Base-by-base conservation (phyloP, 2,888 invertebrate genomes). In the Muscina levida region DNA sequence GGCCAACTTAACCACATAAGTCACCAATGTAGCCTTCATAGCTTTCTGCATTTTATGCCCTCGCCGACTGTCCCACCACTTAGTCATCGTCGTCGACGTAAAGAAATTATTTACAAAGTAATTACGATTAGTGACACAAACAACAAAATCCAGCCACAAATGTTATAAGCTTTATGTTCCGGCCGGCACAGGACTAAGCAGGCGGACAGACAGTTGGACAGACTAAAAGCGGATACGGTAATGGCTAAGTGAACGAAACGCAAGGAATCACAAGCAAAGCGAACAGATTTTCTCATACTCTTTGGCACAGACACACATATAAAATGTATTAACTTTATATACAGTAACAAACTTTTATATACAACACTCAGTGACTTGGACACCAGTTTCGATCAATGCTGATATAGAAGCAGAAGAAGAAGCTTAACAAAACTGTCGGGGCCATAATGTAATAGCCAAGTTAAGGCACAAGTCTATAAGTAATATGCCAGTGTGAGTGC, bases 31-130 rank as follows among this genome's bases (percentile, higher is more conserved):
- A n/a, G n/a, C 19, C 19, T 19, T 4, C 15, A 17, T 48, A 17
- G 17, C 48, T 46, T 53, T 53, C 53, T 53, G 53, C 24, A 53
- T 10, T 53, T 53, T 53, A 53, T 53, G 53, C 13, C 51, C 53
- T 53, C 53, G 1, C 10, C n/a, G n/a, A n/a, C n/a, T 46, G 17
- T 5, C 44, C 44, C 46, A 15, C 4, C 44, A 4, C 24, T 13
- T 39, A 24, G 13, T 4, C 17, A 17, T 13, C 13, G 13, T 42
- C 13, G 46, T 22, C 39, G 22, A 22, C 51, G 56, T 71, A 71
- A 70, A 66, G 68, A 82, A 85, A 86, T 84, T 86, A 86, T 86
- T 85, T 85, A 85, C 84, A 82, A 82, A 84, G 85, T 84, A 86
- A 86, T 86, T 86, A 86, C 84, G 84, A 79, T 83, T 84, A 85